Evolutionary conservation across 2,888 invertebrate genomes (phyloP).

Genomic region (Chironomus tentans): DNA sequence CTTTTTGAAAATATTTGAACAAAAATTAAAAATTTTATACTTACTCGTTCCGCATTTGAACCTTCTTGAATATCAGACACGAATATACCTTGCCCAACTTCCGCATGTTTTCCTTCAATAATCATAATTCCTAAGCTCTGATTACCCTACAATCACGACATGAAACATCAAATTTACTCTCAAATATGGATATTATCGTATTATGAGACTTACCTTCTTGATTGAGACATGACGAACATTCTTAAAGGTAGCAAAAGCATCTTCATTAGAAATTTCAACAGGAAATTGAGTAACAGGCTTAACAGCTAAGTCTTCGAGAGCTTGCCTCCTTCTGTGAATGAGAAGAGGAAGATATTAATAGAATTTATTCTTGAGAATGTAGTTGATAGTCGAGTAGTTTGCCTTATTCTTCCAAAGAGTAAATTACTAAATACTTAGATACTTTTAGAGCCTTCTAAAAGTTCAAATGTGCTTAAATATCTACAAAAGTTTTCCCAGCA

Average conservation of each 20-base stretch:
- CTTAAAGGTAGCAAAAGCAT: conserved; percentile 49
- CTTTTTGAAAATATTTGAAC: neutral
- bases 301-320: conserved; percentile 75
- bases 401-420: too few relatives aligned
- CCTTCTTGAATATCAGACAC: conserved; percentile 87
- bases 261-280: conserved; percentile 46
- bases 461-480: too few relatives aligned
- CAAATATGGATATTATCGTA: too few relatives aligned
- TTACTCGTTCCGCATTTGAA: conserved; percentile 76
- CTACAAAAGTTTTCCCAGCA: too few relatives aligned
- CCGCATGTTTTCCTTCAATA: conserved; percentile 86
- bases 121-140: conserved; percentile 89
- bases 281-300: conserved; percentile 83
- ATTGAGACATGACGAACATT: conserved; percentile 71
- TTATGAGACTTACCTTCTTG: conserved; percentile 56
- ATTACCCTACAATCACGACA: conserved; percentile 47
- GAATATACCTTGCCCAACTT: conserved; percentile 86
- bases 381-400: too few relatives aligned
- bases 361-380: neutral
- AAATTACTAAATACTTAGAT: too few relatives aligned
- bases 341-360: neutral
- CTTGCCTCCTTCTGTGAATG: conserved; percentile 52
- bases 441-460: too few relatives aligned
- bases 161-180: too few relatives aligned
- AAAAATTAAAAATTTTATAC: neutral